Evolutionary conservation across 2,888 invertebrate species (phyloP).

Genomic region (Cyrtodaria siliqua): DNA sequence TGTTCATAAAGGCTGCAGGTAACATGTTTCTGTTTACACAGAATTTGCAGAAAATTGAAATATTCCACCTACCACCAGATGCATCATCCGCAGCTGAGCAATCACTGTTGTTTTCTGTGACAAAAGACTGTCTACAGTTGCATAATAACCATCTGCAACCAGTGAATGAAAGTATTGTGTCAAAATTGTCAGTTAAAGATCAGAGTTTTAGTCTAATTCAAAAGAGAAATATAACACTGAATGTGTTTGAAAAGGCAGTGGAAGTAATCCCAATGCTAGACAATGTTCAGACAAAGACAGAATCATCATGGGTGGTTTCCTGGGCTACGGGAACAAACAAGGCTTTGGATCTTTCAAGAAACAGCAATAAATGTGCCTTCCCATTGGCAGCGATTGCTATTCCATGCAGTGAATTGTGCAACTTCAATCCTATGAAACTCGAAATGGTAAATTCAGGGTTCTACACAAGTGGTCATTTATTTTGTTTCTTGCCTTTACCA

Average conservation of each 20-base stretch:
- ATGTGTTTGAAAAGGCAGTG: too few relatives aligned
- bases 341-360: neutral
- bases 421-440: slow-evolving; percentile 5
- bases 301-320: slow-evolving; percentile 56
- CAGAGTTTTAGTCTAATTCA: too few relatives aligned
- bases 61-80: slow-evolving; percentile 70
- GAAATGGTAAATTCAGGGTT: slow-evolving; percentile 47
- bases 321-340: slow-evolving; percentile 50
- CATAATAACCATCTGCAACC: too few relatives aligned
- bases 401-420: slow-evolving; percentile 14
- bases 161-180: too few relatives aligned
- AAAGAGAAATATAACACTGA: too few relatives aligned
- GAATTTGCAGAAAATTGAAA: slow-evolving; percentile 72
- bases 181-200: too few relatives aligned
- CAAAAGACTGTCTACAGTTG: too few relatives aligned
- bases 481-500: slow-evolving; percentile 83
- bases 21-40: slow-evolving; percentile 82
- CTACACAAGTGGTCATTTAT: slow-evolving; percentile 69
- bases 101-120: too few relatives aligned
- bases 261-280: too few relatives aligned
- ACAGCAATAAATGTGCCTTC: slow-evolving; percentile 52
- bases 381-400: slow-evolving; percentile 78
- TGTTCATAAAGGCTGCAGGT: slow-evolving; percentile 71
- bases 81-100: too few relatives aligned
- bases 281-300: too few relatives aligned